Conservation (phyloP, 1,140 invertebrate genomes). For the Vanessa atalanta region DNA sequence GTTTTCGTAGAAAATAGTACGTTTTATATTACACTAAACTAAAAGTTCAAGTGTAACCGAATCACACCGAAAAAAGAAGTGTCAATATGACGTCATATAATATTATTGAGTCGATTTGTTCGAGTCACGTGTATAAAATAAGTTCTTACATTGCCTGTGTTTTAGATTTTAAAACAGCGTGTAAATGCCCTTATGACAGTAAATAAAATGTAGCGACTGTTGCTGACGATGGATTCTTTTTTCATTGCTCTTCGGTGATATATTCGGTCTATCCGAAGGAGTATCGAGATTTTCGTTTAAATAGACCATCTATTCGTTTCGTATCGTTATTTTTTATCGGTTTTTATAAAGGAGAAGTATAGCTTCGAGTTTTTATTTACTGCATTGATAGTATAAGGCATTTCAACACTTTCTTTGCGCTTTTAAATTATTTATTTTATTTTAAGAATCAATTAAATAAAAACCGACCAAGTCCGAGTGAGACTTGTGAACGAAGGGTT, state of each 20-base stretch:
- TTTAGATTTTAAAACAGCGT: constrained; percentile 14
- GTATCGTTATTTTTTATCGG: constrained; percentile 38
- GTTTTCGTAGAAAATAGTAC: no score
- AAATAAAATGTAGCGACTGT: constrained; percentile 58
- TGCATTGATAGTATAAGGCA: neutral
- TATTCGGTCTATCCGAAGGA: constrained; percentile 53
- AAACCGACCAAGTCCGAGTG: no score
- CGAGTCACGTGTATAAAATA: no score
- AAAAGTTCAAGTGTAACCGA: no score
- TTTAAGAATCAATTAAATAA: no score
- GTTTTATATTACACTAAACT: no score
- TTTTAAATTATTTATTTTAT: neutral
- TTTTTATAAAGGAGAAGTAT: constrained; percentile 27
- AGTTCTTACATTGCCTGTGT: neutral
- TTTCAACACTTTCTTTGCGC: neutral
- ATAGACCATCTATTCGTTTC: constrained; percentile 33
- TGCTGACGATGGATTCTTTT: constrained; percentile 56
- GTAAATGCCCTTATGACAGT: constrained; percentile 51
- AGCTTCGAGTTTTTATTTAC: constrained; percentile 7
- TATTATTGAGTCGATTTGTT: no score
- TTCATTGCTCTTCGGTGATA: constrained; percentile 61
- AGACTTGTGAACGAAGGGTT: no score
- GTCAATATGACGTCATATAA: no score
- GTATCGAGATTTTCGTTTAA: constrained; percentile 44
- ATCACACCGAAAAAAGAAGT: no score